Conservation (phyloP, 2,797 vertebrate species). For the Enteromius thamalakanensis region DNA sequence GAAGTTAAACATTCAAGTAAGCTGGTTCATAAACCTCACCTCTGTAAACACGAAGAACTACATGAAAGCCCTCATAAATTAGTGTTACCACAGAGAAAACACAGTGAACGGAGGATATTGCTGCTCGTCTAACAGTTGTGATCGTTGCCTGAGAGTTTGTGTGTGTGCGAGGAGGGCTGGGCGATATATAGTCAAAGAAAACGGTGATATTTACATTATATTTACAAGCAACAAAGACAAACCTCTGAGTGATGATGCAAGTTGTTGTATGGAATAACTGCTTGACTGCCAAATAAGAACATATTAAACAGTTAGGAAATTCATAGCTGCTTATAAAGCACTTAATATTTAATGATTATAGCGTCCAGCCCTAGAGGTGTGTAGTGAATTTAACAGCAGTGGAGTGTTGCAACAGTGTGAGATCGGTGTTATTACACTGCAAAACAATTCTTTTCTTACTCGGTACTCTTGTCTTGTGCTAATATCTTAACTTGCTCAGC, state of each 20-base stretch:
- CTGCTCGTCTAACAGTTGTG: not conserved
- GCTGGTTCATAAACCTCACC: constrained; percentile 26
- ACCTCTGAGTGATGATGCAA: not conserved
- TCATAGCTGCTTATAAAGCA: not conserved
- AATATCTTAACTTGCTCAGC: not conserved
- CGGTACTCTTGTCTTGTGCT: not conserved
- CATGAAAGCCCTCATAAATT: constrained; percentile 27
- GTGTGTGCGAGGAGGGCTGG: not conserved
- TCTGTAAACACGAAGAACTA: constrained; percentile 41
- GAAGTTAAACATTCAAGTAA: constrained; percentile 42
- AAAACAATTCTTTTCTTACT: not conserved
- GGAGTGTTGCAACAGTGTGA: constrained; percentile 6
- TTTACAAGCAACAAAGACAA: not conserved
- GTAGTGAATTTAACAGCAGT: constrained; percentile 16
- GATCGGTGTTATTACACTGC: not conserved
- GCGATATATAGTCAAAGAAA: not conserved
- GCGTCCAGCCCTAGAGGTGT: constrained; percentile 8
- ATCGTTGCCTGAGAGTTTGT: not conserved
- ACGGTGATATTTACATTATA: not conserved
- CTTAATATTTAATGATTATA: not conserved
- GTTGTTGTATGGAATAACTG: not conserved
- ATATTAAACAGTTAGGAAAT: not conserved
- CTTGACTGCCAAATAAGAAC: not conserved
- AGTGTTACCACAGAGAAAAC: constrained; percentile 34
- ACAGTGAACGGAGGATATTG: constrained; percentile 9